phyloP scores from a whole-genome alignment of 2,797 vertebrate species.

The Sphenopsis melanotis region DNA sequence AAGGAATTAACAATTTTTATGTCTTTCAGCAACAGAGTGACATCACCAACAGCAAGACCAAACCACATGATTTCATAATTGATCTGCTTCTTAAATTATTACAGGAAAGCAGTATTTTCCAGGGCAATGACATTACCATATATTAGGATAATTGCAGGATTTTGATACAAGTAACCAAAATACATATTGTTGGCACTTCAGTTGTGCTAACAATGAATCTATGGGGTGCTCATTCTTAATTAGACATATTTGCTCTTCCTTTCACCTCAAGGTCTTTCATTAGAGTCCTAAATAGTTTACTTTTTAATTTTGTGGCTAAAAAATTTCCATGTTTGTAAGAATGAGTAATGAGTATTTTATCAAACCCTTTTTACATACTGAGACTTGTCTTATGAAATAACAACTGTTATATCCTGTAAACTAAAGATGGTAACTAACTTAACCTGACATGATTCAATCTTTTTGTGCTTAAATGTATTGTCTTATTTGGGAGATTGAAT shows the following conservation, averaged over 20 bases:
- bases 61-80: neutral
- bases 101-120: neutral
- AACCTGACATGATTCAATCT: neutral
- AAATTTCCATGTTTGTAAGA: neutral
- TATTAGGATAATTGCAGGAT: neutral
- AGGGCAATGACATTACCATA: neutral
- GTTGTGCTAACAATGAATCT: neutral
- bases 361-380: neutral
- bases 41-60: neutral
- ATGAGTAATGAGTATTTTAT: neutral
- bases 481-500: neutral
- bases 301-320: neutral
- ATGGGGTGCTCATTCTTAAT: neutral
- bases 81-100: neutral
- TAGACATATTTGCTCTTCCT: neutral
- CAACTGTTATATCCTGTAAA: neutral
- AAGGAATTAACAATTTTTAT: neutral
- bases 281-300: neutral
- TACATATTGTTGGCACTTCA: neutral
- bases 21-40: neutral
- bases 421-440: neutral
- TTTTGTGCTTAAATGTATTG: neutral
- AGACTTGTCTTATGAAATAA: neutral
- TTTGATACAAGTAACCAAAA: neutral
- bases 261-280: neutral